Percentiles rank a stretch among this genome's conserved stretches.
Conservation (phyloP, 1,140 invertebrate genomes). For the Campoletis sonorensis region DNA sequence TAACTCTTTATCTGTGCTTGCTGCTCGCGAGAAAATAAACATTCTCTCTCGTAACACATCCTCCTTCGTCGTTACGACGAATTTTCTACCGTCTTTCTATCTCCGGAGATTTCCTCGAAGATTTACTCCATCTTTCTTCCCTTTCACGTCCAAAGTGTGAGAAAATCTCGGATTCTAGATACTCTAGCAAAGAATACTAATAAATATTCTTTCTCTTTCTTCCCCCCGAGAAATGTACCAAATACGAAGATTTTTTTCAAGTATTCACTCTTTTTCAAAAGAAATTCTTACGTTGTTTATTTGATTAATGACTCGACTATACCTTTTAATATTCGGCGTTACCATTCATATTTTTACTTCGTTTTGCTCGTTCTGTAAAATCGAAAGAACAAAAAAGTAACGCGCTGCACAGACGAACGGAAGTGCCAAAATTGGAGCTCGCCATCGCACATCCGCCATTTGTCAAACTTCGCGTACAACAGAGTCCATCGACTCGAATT, state of each 20-base stretch:
- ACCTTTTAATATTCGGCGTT: too few relatives aligned
- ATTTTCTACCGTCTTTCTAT: slow-evolving; percentile 15
- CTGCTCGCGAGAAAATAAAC: slow-evolving; percentile 1
- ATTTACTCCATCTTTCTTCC: neutral
- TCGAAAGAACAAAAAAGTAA: neutral
- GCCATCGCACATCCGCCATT: neutral
- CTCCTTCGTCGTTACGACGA: neutral
- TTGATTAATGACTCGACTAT: too few relatives aligned
- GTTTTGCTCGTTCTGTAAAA: too few relatives aligned
- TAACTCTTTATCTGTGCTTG: neutral
- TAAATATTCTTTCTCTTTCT: too few relatives aligned
- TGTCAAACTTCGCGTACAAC: neutral
- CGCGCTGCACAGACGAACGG: neutral
- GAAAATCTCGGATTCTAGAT: neutral
- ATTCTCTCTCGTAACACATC: neutral
- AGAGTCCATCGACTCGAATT: slow-evolving; percentile 39
- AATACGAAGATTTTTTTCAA: too few relatives aligned
- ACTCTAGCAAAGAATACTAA: too few relatives aligned
- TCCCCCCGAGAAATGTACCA: too few relatives aligned
- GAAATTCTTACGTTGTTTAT: too few relatives aligned
- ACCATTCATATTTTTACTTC: too few relatives aligned
- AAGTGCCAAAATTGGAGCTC: neutral
- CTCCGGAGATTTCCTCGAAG: neutral
- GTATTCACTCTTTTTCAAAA: too few relatives aligned
- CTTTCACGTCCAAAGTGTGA: neutral